Evolutionary conservation across 2,888 invertebrate genomes (phyloP).

Genomic region (Pandemis cinnamomeana): DNA sequence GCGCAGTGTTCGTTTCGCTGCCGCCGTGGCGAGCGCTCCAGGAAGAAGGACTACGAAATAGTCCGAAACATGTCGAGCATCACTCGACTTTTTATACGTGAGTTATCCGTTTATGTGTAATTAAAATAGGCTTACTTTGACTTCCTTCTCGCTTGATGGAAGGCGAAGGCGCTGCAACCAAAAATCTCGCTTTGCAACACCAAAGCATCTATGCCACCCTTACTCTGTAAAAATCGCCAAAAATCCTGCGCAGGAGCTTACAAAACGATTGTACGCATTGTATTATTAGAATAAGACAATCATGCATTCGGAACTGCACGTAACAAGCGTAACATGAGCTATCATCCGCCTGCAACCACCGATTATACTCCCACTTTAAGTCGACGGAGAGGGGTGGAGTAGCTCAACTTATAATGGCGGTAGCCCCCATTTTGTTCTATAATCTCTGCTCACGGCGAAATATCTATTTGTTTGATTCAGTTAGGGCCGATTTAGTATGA

Average conservation of each 20-base stretch:
- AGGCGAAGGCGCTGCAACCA: too few species aligned
- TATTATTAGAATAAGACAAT: constrained; percentile 63
- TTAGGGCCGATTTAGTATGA: constrained; percentile 51
- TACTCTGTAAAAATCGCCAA: constrained; percentile 43
- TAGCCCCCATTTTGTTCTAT: constrained; percentile 50
- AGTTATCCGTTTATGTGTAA: too few species aligned
- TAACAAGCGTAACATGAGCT: constrained; percentile 15
- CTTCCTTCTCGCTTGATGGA: too few species aligned
- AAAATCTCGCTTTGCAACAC: neutral
- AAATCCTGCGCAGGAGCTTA: constrained; percentile 56
- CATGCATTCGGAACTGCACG: constrained; percentile 47
- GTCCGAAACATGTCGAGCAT: too few species aligned
- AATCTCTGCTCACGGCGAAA: constrained; percentile 56
- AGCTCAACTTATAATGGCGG: constrained; percentile 47
- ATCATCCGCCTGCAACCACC: constrained; percentile 8
- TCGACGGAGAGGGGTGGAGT: neutral
- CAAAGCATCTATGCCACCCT: constrained; percentile 23
- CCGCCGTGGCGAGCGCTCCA: too few species aligned
- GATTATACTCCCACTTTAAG: neutral
- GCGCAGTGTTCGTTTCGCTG: too few species aligned
- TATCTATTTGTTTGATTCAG: constrained; percentile 62
- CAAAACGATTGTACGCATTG: constrained; percentile 60
- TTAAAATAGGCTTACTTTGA: too few species aligned
- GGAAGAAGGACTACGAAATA: too few species aligned
- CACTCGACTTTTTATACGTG: too few species aligned